phyloP scores from a whole-genome alignment of 2,113 vertebrate genomes.

The Osmerus mordax region DNA sequence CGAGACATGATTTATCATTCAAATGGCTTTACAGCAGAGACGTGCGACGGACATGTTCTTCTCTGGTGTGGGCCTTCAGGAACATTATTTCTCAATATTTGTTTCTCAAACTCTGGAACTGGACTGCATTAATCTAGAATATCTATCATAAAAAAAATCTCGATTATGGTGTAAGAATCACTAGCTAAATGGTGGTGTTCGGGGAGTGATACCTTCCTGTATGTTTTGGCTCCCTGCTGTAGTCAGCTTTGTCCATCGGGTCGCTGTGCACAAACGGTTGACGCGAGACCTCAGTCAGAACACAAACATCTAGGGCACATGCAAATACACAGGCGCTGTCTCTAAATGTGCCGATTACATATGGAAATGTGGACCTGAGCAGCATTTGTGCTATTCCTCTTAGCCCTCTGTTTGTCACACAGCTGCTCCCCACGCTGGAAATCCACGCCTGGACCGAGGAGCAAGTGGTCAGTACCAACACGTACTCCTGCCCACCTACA shows the following conservation, averaged over 20 bases:
- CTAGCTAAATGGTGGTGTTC: slow-evolving; percentile 36
- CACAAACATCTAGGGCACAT: background rate
- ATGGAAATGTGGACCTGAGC: background rate
- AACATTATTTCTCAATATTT: slow-evolving; percentile 20
- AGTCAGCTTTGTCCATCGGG: no score
- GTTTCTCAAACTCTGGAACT: no score
- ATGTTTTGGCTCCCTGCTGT: no score
- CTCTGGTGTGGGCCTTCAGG: slow-evolving; percentile 52
- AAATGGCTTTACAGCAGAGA: slow-evolving; percentile 54
- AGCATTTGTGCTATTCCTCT: slow-evolving; percentile 14
- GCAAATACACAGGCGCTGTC: background rate
- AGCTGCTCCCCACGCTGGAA: slow-evolving; percentile 95
- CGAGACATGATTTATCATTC: slow-evolving; percentile 55
- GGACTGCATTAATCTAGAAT: no score
- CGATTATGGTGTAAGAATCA: slow-evolving; percentile 30
- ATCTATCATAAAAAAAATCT: no score
- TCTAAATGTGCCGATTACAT: background rate
- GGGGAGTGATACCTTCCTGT: slow-evolving; percentile 39
- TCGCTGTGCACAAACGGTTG: background rate
- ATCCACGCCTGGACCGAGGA: slow-evolving; percentile 94
- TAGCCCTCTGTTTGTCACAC: slow-evolving; percentile 68
- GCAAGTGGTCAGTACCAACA: slow-evolving; percentile 85
- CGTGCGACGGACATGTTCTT: slow-evolving; percentile 38
- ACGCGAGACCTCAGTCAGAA: background rate
- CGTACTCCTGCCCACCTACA: background rate